phyloP scores from a whole-genome alignment of 2,797 vertebrate species.

The Xiphorhynchus erythropygius region DNA sequence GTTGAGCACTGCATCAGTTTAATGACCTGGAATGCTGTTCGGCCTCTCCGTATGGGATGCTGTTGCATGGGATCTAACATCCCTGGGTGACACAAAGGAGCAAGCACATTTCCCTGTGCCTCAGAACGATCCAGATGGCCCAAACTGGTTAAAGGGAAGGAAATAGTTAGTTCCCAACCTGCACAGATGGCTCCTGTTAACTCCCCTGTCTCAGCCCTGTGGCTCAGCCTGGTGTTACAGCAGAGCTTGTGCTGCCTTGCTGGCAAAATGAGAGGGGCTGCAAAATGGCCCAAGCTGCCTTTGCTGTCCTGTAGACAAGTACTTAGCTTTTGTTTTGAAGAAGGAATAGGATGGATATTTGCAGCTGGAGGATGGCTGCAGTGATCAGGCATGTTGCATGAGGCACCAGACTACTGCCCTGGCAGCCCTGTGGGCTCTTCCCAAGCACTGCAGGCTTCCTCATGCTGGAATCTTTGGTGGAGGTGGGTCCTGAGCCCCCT shows the following conservation, averaged over 20 bases:
- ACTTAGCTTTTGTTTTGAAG: not conserved
- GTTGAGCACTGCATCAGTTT: not conserved
- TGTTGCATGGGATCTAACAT: not conserved
- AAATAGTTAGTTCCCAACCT: not conserved
- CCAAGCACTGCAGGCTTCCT: not conserved
- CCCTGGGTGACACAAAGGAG: not conserved
- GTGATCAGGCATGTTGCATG: not conserved
- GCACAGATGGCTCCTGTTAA: not conserved
- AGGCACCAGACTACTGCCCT: not conserved
- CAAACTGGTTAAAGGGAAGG: not conserved
- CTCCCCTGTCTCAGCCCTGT: not conserved
- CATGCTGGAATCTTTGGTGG: rapidly evolving
- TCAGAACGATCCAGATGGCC: not conserved
- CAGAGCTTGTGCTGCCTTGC: not conserved
- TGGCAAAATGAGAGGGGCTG: not conserved
- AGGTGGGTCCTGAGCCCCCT: not conserved
- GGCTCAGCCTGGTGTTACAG: not conserved
- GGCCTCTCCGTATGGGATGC: not conserved
- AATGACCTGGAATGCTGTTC: not conserved
- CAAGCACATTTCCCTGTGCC: not conserved
- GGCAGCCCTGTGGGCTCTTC: not conserved
- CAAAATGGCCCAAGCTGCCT: not conserved
- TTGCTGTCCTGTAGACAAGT: not conserved
- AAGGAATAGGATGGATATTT: not conserved
- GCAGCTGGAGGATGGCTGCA: not conserved